Conservation (phyloP, 2,888 invertebrate genomes). For the Sarcophaga rosellei region DNA sequence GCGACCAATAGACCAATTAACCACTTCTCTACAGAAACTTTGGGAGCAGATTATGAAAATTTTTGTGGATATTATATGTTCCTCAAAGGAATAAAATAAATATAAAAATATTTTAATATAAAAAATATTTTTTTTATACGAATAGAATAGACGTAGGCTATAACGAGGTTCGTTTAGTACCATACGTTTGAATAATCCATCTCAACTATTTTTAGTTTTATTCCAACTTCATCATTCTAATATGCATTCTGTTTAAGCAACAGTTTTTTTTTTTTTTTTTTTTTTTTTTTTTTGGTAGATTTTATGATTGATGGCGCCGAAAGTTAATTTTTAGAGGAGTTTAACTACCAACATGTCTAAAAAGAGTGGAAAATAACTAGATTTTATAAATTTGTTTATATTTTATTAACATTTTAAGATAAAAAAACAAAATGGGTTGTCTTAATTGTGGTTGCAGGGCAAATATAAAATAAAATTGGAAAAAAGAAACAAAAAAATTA, state of each 20-base stretch:
- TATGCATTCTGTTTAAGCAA: slow-evolving; percentile 13
- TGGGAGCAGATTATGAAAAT: no score
- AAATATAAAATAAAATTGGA: no score
- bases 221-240: background rate
- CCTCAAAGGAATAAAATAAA: no score
- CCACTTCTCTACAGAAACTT: no score
- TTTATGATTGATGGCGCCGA: slow-evolving; percentile 57
- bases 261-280: slow-evolving; percentile 1
- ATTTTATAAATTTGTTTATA: background rate
- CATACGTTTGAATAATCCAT: background rate
- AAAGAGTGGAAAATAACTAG: background rate
- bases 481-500: no score
- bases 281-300: slow-evolving; percentile 19
- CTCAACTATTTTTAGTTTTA: background rate
- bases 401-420: no score
- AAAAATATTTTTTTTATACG: background rate
- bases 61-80: background rate
- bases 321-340: slow-evolving; percentile 21
- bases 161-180: background rate
- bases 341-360: background rate
- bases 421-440: no score
- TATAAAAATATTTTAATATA: background rate
- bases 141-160: background rate
- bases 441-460: no score
- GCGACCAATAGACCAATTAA: no score